These are phyloP conservation scores for Globodera rostochiensis DNA, from an alignment of 1,140 invertebrate genomes.

Conservation along the genomic window DNA sequence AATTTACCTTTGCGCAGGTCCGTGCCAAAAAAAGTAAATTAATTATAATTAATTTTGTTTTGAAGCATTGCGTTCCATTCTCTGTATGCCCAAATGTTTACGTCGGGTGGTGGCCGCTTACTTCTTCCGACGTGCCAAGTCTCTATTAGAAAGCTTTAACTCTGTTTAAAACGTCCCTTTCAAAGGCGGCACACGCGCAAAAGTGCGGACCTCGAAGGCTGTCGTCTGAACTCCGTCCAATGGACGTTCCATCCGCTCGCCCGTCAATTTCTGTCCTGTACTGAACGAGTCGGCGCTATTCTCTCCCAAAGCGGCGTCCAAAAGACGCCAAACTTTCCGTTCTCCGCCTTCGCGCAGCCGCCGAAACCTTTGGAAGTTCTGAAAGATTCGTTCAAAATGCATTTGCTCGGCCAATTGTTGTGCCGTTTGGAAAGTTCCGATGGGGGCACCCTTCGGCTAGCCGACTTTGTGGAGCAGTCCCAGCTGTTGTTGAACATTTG, in stretches of 20 bases:
- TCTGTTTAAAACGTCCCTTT: neutral
- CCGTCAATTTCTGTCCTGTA: conserved; percentile 49
- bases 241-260: conserved; percentile 62
- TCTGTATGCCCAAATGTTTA: conserved; percentile 50
- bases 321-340: conserved; percentile 39
- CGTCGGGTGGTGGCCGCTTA: conserved; percentile 46
- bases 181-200: conserved; percentile 36
- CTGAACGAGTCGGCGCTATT: conserved; percentile 19
- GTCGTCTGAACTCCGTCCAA: conserved; percentile 38
- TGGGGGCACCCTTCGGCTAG: conserved; percentile 33
- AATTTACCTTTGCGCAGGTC: conserved; percentile 57
- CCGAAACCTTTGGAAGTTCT: conserved; percentile 57
- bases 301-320: conserved; percentile 34
- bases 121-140: conserved; percentile 55
- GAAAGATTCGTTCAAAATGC: conserved; percentile 60
- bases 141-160: neutral
- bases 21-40: no score
- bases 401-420: conserved; percentile 52
- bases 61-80: conserved; percentile 43
- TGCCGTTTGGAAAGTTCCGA: conserved; percentile 39
- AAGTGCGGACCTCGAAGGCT: conserved; percentile 27
- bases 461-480: conserved; percentile 62
- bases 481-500: conserved; percentile 56
- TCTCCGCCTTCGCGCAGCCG: conserved; percentile 31
- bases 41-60: no score